Evolutionary conservation across 2,797 vertebrate genomes (phyloP).

Genomic region (Triplophysa bombifrons): DNA sequence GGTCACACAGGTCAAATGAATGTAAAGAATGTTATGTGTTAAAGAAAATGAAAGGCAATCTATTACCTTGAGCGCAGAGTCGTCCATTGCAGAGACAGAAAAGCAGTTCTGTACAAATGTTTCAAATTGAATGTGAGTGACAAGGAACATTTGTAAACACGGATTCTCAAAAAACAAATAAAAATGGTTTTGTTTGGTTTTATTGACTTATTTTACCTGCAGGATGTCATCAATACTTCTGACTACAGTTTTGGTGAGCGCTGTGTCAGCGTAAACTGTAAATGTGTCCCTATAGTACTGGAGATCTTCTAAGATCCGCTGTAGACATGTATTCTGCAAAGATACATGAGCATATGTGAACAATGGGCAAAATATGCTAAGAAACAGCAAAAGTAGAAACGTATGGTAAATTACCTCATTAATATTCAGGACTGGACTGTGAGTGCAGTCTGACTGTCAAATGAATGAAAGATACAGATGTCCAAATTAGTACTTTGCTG

Average conservation of each 20-base stretch:
- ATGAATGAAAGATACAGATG: neutral
- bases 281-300: conserved; percentile 65
- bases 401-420: conserved; percentile 62
- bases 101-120: conserved; percentile 70
- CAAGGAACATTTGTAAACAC: neutral
- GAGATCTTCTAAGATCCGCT: conserved; percentile 69
- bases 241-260: conserved; percentile 55
- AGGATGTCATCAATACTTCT: conserved; percentile 64
- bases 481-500: neutral
- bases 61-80: conserved; percentile 24
- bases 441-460: conserved; percentile 65
- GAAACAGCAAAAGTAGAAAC: neutral
- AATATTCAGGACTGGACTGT: conserved; percentile 49
- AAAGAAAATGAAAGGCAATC: no score
- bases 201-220: conserved; percentile 61
- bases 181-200: neutral
- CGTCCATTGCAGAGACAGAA: conserved; percentile 6
- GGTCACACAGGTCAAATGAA: neutral
- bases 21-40: neutral
- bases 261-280: conserved; percentile 51
- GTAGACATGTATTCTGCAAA: conserved; percentile 67
- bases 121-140: conserved; percentile 14
- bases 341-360: neutral
- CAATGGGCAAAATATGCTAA: neutral
- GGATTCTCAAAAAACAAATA: neutral